phyloP scores from a whole-genome alignment of 1,140 invertebrate species.

The Galleria mellonella region DNA sequence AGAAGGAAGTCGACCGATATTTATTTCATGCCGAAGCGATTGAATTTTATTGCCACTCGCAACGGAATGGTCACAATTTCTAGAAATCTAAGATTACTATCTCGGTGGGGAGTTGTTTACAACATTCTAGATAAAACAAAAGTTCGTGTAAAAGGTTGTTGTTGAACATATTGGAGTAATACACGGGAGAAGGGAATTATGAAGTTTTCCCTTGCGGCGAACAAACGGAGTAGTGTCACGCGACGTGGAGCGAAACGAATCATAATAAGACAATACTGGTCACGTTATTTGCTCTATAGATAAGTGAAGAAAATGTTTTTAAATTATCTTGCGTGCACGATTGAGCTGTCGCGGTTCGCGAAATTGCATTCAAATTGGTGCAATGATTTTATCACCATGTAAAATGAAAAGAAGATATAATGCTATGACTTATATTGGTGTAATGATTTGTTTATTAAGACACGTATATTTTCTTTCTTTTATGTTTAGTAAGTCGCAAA shows the following conservation, averaged over 20 bases:
- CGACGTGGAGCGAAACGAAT: constrained; percentile 44
- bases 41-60: constrained; percentile 21
- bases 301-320: constrained; percentile 37
- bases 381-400: too few relatives aligned
- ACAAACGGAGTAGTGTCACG: constrained; percentile 53
- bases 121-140: constrained; percentile 3
- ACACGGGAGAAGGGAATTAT: constrained; percentile 30
- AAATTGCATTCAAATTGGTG: too few relatives aligned
- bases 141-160: constrained; percentile 11
- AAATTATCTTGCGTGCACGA: constrained; percentile 19
- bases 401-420: too few relatives aligned
- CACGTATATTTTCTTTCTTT: too few relatives aligned
- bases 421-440: too few relatives aligned
- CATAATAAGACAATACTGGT: constrained; percentile 42
- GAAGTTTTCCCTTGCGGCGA: constrained; percentile 45
- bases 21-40: constrained; percentile 20
- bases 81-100: constrained; percentile 15
- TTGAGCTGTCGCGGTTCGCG: too few relatives aligned
- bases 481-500: too few relatives aligned
- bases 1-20: constrained; percentile 17
- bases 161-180: constrained; percentile 17
- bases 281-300: constrained; percentile 43
- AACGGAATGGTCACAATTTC: constrained; percentile 14
- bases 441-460: too few relatives aligned
- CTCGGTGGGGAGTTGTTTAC: constrained; percentile 7